Percentiles rank a stretch among this genome's conserved stretches.
phyloP scores from a whole-genome alignment of 2,888 invertebrate genomes.

The Leuctra nigra region DNA sequence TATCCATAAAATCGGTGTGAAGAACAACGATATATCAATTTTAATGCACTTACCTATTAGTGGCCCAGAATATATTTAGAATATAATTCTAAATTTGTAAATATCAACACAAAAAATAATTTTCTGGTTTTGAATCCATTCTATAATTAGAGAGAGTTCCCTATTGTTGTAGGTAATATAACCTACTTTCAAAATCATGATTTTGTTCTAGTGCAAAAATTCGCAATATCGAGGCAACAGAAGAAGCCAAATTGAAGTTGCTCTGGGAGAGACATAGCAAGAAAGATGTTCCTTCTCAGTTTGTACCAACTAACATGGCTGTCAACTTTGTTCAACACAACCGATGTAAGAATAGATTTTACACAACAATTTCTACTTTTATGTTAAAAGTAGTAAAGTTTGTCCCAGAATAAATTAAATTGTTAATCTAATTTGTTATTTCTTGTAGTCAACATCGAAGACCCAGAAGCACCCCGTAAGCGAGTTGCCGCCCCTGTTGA shows the following conservation, averaged over 20 bases:
- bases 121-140: no score
- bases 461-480: conserved; percentile 51
- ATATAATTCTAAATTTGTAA: no score
- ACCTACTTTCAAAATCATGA: no score
- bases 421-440: not conserved
- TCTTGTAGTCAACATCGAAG: conserved; percentile 76
- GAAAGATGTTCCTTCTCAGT: conserved; percentile 88
- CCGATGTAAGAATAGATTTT: conserved; percentile 74
- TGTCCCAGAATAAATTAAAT: not conserved
- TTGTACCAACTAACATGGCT: conserved; percentile 97
- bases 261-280: conserved; percentile 84
- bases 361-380: not conserved
- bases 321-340: conserved; percentile 98
- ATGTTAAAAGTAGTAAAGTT: not conserved
- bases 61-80: no score
- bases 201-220: conserved; percentile 71
- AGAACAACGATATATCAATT: no score
- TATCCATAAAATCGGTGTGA: no score
- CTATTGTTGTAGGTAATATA: no score
- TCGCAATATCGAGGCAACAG: conserved; percentile 97
- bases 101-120: no score
- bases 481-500: conserved; percentile 20
- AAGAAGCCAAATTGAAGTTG: conserved; percentile 92
- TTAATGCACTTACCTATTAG: no score
- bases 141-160: no score